phyloP scores from a whole-genome alignment of 2,113 vertebrate species.

The Corythornis vintsioides region DNA sequence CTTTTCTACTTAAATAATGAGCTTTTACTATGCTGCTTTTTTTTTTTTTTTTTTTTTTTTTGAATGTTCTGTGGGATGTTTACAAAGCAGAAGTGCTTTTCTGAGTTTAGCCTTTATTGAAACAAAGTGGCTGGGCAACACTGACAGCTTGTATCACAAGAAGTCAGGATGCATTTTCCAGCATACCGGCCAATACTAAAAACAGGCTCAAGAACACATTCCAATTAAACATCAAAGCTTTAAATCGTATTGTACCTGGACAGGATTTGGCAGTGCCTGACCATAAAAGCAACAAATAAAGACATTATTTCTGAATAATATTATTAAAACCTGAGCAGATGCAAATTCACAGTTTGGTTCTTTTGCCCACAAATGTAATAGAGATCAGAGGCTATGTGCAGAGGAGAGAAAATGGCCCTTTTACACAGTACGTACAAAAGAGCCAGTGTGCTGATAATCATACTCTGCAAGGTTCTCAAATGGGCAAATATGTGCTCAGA shows the following conservation, averaged over 20 bases:
- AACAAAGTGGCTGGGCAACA: background rate
- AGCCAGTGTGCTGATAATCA: background rate
- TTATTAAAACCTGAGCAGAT: conserved; percentile 36
- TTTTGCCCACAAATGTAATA: background rate
- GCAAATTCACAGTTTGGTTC: background rate
- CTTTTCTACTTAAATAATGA: background rate
- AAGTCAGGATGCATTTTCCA: background rate
- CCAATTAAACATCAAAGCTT: conserved; percentile 49
- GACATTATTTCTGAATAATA: background rate
- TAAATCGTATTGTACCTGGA: conserved; percentile 4
- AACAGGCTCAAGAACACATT: background rate
- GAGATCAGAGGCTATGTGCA: background rate
- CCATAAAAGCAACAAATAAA: conserved; percentile 7
- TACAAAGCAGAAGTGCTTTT: background rate
- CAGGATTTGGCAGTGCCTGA: background rate
- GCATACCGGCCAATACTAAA: background rate
- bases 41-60: background rate
- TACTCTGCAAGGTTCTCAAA: background rate
- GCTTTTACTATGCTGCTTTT: background rate
- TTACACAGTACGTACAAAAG: fast-evolving
- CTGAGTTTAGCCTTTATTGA: background rate
- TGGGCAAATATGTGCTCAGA: background rate
- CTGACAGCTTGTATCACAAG: background rate
- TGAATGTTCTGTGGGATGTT: background rate
- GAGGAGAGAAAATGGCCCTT: background rate